Conservation (phyloP, 2,113 vertebrate genomes). For the Saccopteryx bilineata region DNA sequence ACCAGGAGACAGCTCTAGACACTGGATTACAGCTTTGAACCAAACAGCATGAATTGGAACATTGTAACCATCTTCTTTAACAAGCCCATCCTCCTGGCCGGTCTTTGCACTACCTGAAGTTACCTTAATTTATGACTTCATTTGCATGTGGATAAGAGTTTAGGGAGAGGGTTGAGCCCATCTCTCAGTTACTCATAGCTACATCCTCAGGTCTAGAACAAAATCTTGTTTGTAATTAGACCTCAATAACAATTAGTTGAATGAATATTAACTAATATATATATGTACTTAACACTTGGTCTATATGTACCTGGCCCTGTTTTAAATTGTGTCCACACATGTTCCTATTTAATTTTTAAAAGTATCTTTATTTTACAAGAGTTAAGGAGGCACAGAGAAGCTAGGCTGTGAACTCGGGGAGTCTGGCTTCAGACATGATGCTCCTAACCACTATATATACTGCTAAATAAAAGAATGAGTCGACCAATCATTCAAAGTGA, state of each 20-base stretch:
- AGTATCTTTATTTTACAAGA: not conserved
- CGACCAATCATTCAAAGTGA: not conserved
- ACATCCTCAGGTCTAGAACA: not conserved
- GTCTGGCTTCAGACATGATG: not conserved
- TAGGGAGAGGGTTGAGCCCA: not conserved
- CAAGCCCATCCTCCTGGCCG: not conserved
- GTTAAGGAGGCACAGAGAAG: not conserved
- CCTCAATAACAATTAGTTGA: not conserved
- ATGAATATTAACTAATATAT: not conserved
- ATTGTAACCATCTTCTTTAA: not conserved
- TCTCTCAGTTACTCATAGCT: not conserved
- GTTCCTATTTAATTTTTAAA: not conserved
- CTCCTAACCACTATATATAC: not conserved
- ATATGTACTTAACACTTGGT: not conserved
- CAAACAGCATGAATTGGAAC: not conserved
- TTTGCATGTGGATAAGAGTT: not conserved
- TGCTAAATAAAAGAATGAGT: not conserved
- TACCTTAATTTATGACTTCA: not conserved
- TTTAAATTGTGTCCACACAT: not conserved
- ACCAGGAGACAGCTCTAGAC: not conserved
- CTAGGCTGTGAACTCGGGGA: not conserved
- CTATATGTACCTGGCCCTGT: not conserved
- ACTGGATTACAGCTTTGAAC: not conserved
- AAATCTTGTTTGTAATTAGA: not conserved
- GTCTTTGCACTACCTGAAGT: not conserved